Conservation (phyloP, 2,113 vertebrate species). For the Sterna hirundo region DNA sequence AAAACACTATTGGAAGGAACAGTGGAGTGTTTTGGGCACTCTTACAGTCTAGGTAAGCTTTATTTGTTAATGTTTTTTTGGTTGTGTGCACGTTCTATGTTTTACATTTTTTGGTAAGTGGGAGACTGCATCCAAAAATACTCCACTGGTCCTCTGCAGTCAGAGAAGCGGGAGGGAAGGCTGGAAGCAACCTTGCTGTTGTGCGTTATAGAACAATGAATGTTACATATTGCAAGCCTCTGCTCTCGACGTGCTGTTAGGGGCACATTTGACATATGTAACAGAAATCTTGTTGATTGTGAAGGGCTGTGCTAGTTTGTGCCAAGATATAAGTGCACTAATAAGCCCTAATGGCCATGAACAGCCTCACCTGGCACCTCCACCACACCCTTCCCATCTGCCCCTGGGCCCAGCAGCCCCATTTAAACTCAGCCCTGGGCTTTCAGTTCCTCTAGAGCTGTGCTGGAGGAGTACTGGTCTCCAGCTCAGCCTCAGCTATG, state of each 20-base stretch:
- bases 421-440: background rate
- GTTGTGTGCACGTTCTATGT: background rate
- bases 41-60: conserved; percentile 88
- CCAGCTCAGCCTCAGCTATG: fast-evolving
- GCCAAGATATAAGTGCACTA: background rate
- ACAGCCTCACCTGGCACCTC: background rate
- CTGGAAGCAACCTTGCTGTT: background rate
- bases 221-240: background rate
- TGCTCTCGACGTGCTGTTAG: background rate
- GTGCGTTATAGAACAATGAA: background rate
- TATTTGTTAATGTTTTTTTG: background rate
- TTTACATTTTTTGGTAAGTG: background rate
- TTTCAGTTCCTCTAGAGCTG: fast-evolving
- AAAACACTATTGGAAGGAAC: conserved; percentile 92
- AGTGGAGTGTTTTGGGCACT: conserved; percentile 98
- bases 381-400: background rate
- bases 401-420: background rate
- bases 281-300: background rate
- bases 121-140: background rate
- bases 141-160: background rate
- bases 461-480: fast-evolving
- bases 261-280: background rate
- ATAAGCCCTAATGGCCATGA: background rate
- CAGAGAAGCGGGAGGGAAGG: background rate
- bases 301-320: background rate